These are phyloP conservation scores for Harmothoe impar DNA, from an alignment of 2,888 invertebrate genomes.

Conservation along the genomic window DNA sequence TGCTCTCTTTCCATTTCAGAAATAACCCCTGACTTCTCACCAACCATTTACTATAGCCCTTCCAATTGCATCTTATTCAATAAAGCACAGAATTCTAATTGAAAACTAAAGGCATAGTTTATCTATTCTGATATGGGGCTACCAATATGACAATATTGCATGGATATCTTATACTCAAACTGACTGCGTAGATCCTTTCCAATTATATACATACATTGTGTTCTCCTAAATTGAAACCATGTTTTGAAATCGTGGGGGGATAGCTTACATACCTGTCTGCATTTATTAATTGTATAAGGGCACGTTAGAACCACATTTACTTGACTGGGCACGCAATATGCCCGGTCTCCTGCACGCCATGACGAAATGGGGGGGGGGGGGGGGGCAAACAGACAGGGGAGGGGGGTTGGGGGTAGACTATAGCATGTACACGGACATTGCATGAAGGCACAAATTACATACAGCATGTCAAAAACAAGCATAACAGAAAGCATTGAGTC, in stretches of 20 bases:
- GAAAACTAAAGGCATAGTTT: too few relatives aligned
- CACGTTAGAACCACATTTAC: neutral
- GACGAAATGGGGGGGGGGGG: too few relatives aligned
- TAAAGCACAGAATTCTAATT: too few relatives aligned
- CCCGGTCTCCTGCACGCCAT: neutral
- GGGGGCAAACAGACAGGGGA: too few relatives aligned
- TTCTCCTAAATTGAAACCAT: too few relatives aligned
- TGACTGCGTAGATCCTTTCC: too few relatives aligned
- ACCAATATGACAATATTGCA: too few relatives aligned
- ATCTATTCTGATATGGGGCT: too few relatives aligned
- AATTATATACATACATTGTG: too few relatives aligned
- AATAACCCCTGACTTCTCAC: neutral
- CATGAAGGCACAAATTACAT: neutral
- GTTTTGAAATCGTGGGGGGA: too few relatives aligned
- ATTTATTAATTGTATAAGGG: neutral
- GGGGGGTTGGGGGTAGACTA: neutral
- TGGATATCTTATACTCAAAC: too few relatives aligned
- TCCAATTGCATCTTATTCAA: too few relatives aligned
- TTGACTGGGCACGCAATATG: neutral
- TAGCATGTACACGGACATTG: neutral
- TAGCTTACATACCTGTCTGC: conserved; percentile 8
- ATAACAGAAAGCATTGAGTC: neutral
- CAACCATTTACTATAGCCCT: neutral
- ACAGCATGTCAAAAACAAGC: neutral
- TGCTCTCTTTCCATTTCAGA: neutral